Conservation (phyloP, 37 sponge, comb jelly and placozoan genomes). For the Tethya wilhelma region DNA sequence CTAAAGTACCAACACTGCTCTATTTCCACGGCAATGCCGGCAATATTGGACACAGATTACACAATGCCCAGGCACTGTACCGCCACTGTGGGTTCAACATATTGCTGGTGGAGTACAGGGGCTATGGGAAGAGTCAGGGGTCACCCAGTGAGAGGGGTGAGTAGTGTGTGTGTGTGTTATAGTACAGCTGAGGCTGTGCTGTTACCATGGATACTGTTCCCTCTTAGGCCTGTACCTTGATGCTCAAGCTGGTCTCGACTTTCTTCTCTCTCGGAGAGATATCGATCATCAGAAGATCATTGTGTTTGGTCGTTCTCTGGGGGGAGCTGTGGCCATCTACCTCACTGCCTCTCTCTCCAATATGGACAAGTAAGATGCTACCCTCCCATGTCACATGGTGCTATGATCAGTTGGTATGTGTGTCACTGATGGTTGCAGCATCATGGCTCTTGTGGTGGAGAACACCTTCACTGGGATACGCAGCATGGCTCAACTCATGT, state of each 20-base stretch:
- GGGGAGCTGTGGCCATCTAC: slow-evolving; percentile 95
- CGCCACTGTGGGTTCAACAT: slow-evolving; percentile 91
- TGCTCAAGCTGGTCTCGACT: slow-evolving; percentile 92
- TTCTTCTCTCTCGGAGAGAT: slow-evolving; percentile 79
- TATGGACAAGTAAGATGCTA: slow-evolving; percentile 76
- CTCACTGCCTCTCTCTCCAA: slow-evolving; percentile 74
- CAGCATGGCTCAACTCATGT: slow-evolving; percentile 87
- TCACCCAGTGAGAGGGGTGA: slow-evolving; percentile 88
- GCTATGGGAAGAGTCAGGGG: slow-evolving; percentile 97
- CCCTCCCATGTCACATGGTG: background rate
- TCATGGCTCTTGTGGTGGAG: slow-evolving; percentile 91
- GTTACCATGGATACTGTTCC: background rate
- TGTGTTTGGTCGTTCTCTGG: slow-evolving; percentile 92
- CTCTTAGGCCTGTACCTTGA: slow-evolving; percentile 83
- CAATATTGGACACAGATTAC: slow-evolving; percentile 97
- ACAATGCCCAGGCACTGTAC: slow-evolving; percentile 95
- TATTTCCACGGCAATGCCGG: slow-evolving; percentile 98
- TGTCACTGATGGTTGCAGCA: slow-evolving; percentile 21
- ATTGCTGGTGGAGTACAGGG: slow-evolving; percentile 94
- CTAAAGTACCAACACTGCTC: slow-evolving; percentile 81
- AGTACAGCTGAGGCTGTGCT: background rate
- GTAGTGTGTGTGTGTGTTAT: slow-evolving; percentile 3
- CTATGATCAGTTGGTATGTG: background rate
- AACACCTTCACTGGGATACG: slow-evolving; percentile 98
- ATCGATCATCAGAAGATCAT: slow-evolving; percentile 91